These are phyloP conservation scores for Aphrocallistes beatrix DNA, from an alignment of 37 sponge, comb jelly and placozoan species.

Conservation along the genomic window DNA sequence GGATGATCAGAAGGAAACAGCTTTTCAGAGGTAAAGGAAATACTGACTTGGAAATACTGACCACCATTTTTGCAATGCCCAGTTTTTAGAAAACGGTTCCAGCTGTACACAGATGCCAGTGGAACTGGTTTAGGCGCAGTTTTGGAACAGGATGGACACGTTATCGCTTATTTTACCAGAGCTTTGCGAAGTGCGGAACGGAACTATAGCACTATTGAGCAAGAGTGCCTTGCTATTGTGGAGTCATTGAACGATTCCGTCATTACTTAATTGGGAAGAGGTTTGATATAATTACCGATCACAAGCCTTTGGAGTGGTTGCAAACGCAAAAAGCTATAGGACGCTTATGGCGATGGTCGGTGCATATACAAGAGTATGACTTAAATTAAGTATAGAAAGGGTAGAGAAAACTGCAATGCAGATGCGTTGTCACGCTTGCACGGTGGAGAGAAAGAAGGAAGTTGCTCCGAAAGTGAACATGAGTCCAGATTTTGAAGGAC, in stretches of 20 bases:
- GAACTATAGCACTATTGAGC: background rate
- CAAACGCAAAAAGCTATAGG: background rate
- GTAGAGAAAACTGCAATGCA: slow-evolving; percentile 33
- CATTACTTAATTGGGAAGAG: slow-evolving; percentile 6
- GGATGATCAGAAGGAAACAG: too few species aligned
- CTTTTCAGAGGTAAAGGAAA: too few species aligned
- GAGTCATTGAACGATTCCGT: background rate
- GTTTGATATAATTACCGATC: background rate
- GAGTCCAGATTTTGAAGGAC: background rate
- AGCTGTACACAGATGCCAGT: slow-evolving; percentile 30
- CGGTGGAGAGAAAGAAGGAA: background rate
- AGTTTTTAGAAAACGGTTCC: slow-evolving; percentile 22
- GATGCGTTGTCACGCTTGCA: slow-evolving; percentile 29
- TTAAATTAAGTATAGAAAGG: too few species aligned
- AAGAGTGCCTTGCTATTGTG: background rate
- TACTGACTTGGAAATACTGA: too few species aligned
- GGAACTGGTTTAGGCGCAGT: slow-evolving; percentile 15
- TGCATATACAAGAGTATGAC: too few species aligned
- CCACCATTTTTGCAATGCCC: too few species aligned
- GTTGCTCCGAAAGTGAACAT: background rate
- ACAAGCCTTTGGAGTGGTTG: slow-evolving; percentile 4
- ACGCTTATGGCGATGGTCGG: background rate
- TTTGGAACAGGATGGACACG: background rate
- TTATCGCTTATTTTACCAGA: background rate
- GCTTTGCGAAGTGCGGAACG: slow-evolving; percentile 19